Evolutionary conservation across 2,888 invertebrate species (phyloP).

Genomic region (Epirrhoe tristata): DNA sequence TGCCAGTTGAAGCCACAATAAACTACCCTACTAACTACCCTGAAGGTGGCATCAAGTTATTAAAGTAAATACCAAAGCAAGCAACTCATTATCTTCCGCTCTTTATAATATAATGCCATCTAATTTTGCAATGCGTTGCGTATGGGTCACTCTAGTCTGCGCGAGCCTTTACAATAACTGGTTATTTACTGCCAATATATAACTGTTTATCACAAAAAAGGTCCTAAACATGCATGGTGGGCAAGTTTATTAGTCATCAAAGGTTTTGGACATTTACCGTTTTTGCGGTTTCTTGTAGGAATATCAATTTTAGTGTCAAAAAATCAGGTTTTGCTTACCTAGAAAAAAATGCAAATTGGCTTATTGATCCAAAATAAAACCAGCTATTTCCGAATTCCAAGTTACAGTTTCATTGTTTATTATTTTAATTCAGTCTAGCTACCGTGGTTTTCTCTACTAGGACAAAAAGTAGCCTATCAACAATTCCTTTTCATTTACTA

Average conservation of each 20-base stretch:
- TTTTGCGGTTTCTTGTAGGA: slow-evolving; percentile 36
- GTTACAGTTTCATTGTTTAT: background rate
- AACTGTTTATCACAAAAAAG: slow-evolving; percentile 52
- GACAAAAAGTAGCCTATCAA: background rate
- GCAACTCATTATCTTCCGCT: too few species aligned
- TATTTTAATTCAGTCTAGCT: background rate
- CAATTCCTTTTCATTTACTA: background rate
- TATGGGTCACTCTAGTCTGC: background rate
- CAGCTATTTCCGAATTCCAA: background rate
- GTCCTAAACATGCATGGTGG: slow-evolving; percentile 44
- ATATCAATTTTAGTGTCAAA: slow-evolving; percentile 22
- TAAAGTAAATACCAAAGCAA: background rate
- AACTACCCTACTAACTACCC: background rate
- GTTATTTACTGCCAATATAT: slow-evolving; percentile 53
- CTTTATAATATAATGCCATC: too few species aligned
- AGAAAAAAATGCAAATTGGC: slow-evolving; percentile 1
- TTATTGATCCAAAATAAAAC: background rate
- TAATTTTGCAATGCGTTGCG: too few species aligned
- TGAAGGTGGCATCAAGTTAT: background rate
- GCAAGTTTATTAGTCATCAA: slow-evolving; percentile 34
- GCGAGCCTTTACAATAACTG: slow-evolving; percentile 43
- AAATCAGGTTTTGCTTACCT: slow-evolving; percentile 5
- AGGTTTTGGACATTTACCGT: slow-evolving; percentile 40
- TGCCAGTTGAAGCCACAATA: background rate
- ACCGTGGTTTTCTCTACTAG: too few species aligned